phyloP scores from a whole-genome alignment of 2,113 vertebrate species.

The Tricholaema leucomelas region DNA sequence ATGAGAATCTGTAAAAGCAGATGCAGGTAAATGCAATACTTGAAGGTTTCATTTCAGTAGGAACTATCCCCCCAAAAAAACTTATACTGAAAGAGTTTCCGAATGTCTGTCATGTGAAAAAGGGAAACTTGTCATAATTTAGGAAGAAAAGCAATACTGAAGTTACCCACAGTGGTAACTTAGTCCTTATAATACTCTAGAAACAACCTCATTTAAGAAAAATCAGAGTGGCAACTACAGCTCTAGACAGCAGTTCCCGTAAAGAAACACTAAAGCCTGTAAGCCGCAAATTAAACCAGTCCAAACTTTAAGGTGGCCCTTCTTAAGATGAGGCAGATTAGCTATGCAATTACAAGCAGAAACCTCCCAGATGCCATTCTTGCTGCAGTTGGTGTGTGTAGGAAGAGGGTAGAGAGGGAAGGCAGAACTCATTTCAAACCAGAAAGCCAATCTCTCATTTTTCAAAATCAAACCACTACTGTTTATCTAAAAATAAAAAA shows the following conservation, averaged over 20 bases:
- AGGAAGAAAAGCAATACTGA: neutral
- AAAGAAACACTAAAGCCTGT: slow-evolving; percentile 20
- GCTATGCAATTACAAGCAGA: neutral
- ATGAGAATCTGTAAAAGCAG: neutral
- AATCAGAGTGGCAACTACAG: slow-evolving; percentile 19
- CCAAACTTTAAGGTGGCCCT: slow-evolving; percentile 17
- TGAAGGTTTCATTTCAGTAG: neutral
- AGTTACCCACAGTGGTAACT: neutral
- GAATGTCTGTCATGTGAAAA: neutral
- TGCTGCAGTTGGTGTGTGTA: neutral
- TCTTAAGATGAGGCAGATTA: neutral
- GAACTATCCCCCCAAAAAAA: neutral
- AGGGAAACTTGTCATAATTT: neutral
- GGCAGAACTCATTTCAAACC: neutral
- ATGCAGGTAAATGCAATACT: neutral
- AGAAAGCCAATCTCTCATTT: neutral
- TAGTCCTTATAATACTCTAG: neutral
- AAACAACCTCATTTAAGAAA: neutral
- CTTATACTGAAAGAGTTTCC: neutral
- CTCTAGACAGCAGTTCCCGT: neutral
- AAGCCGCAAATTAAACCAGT: neutral
- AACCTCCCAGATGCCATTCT: fast-evolving
- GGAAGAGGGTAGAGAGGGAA: neutral
- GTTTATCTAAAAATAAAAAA: neutral
- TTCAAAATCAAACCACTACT: neutral